Percentiles rank a stretch among this genome's conserved stretches.
Evolutionary conservation across 2,888 invertebrate species (phyloP).

Genomic region (Ashinkailepas kermadecensis): DNA sequence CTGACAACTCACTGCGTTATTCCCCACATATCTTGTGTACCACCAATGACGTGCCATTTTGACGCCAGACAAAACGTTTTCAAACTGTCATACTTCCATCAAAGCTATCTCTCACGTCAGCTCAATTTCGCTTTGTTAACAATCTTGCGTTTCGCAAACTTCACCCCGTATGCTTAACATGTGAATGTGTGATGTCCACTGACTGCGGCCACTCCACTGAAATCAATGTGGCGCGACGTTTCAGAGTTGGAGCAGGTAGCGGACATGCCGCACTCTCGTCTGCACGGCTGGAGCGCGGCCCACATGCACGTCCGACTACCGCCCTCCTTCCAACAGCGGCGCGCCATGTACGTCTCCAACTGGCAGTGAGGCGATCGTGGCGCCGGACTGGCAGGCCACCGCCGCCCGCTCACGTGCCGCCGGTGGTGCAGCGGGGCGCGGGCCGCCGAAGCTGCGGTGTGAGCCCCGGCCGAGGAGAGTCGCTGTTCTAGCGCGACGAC

Average conservation of each 20-base stretch:
- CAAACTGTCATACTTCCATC: no score
- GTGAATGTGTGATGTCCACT: no score
- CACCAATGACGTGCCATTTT: no score
- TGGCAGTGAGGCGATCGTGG: conserved; percentile 10
- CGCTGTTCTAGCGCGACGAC: no score
- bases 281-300: conserved; percentile 1
- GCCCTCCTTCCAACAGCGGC: conserved; percentile 16
- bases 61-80: no score
- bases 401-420: background rate
- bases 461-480: background rate
- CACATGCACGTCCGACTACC: background rate
- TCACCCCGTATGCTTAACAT: no score
- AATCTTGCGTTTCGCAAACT: no score
- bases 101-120: no score
- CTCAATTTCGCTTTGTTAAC: no score
- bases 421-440: background rate
- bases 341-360: conserved; percentile 21
- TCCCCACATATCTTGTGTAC: no score
- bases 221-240: background rate
- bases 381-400: background rate
- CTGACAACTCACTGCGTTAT: no score
- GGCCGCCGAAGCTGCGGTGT: background rate
- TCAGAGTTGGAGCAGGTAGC: background rate
- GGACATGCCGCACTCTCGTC: background rate
- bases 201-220: no score